Percentiles rank a stretch among this genome's conserved stretches.
Evolutionary conservation across 2,888 invertebrate genomes (phyloP).

Genomic region (Chorisops tibialis): DNA sequence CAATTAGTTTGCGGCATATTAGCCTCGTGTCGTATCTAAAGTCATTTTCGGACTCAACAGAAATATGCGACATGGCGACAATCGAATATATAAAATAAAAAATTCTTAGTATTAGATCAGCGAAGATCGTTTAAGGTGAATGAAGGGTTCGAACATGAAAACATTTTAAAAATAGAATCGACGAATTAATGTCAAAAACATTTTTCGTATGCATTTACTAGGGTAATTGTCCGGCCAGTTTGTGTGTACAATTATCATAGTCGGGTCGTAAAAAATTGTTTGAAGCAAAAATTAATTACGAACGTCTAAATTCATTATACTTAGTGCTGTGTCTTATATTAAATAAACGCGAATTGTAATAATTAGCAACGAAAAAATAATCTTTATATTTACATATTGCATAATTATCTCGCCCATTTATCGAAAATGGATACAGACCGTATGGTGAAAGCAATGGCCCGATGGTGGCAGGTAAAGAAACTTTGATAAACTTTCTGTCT

Average conservation of each 20-base stretch:
- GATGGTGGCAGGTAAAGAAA: slow-evolving; percentile 54
- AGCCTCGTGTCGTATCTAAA: too few species aligned
- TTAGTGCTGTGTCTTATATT: background rate
- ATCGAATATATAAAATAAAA: too few species aligned
- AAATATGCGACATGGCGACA: too few species aligned
- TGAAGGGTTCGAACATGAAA: background rate
- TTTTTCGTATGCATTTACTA: slow-evolving; percentile 4
- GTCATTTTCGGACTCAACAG: too few species aligned
- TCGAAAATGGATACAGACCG: slow-evolving; percentile 49
- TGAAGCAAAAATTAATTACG: background rate
- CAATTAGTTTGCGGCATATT: too few species aligned
- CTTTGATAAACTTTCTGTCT: too few species aligned
- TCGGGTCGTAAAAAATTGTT: background rate
- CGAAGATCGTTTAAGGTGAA: too few species aligned
- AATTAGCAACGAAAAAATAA: background rate
- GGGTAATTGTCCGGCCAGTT: background rate
- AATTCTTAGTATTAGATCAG: too few species aligned
- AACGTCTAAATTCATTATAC: background rate
- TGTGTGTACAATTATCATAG: background rate
- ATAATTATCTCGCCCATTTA: background rate
- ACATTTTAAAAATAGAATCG: slow-evolving; percentile 6
- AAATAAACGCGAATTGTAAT: background rate
- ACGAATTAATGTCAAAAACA: background rate
- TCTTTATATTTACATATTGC: too few species aligned
- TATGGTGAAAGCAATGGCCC: slow-evolving; percentile 51